Percentiles rank a stretch among this genome's conserved stretches.
These are phyloP conservation scores for Saccostrea cuccullata DNA, from an alignment of 1,140 invertebrate species.

Conservation along the genomic window DNA sequence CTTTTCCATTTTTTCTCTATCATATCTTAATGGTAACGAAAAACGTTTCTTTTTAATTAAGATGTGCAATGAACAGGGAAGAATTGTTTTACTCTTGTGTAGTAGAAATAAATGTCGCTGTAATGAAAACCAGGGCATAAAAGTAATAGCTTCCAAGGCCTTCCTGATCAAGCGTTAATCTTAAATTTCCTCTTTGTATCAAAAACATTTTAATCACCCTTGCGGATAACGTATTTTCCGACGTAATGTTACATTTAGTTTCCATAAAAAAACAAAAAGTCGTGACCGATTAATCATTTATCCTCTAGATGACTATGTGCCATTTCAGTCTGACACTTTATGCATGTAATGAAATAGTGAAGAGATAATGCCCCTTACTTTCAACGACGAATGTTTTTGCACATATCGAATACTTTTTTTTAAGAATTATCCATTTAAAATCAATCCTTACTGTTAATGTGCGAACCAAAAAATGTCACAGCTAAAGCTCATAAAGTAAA, in stretches of 20 bases:
- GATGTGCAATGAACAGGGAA: neutral
- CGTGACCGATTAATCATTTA: neutral
- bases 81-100: neutral
- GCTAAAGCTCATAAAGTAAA: too few relatives aligned
- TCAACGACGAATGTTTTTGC: too few relatives aligned
- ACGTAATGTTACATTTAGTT: neutral
- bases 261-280: neutral
- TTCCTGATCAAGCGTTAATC: neutral
- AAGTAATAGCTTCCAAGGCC: neutral
- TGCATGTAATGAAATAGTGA: too few relatives aligned
- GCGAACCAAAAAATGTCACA: too few relatives aligned
- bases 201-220: neutral
- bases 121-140: slow-evolving; percentile 11
- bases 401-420: too few relatives aligned
- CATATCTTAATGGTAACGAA: neutral
- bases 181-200: neutral
- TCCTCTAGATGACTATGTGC: too few relatives aligned
- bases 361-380: too few relatives aligned
- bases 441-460: too few relatives aligned
- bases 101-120: neutral
- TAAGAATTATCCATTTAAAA: too few relatives aligned
- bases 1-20: neutral
- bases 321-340: too few relatives aligned
- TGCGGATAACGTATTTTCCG: neutral
- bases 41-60: neutral